These are phyloP conservation scores for Drosophila leontia DNA, from an alignment of 1,140 invertebrate genomes.

Conservation along the genomic window DNA sequence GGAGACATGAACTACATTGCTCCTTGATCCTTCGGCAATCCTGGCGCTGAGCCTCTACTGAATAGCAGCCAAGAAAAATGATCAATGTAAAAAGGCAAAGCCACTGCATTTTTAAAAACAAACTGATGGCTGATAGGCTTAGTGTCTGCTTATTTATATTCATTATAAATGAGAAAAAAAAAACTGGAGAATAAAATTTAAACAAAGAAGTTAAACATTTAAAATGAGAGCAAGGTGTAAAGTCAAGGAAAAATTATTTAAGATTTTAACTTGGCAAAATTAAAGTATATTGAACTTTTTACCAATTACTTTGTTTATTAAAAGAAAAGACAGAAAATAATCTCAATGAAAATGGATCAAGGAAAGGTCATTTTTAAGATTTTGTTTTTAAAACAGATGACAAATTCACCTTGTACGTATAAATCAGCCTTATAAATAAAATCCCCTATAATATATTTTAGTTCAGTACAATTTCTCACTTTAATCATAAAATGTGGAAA, in stretches of 20 bases:
- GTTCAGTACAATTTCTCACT: not conserved
- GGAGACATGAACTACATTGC: slow-evolving; percentile 19
- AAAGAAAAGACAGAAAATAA: not conserved
- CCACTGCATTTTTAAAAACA: slow-evolving; percentile 8
- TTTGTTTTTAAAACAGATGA: not conserved
- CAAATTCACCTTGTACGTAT: not conserved
- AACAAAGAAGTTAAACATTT: slow-evolving; percentile 5
- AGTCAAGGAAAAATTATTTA: too few species aligned
- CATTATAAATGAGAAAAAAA: not conserved
- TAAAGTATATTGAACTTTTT: not conserved
- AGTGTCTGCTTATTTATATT: not conserved
- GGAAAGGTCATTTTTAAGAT: not conserved
- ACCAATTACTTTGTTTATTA: fast-evolving
- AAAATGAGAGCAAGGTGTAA: slow-evolving; percentile 12
- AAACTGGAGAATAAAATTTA: not conserved
- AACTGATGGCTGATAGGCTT: not conserved
- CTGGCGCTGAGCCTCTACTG: slow-evolving; percentile 3
- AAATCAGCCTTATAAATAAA: slow-evolving; percentile 23
- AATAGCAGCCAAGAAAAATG: slow-evolving; percentile 1
- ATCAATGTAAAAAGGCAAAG: not conserved
- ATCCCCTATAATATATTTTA: not conserved
- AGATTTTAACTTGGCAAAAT: not conserved
- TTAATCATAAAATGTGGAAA: slow-evolving; percentile 24
- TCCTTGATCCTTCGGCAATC: slow-evolving; percentile 28
- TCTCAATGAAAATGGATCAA: slow-evolving; percentile 1